A percentile compares a stretch with the other conserved stretches of the same genome.
phyloP scores from a whole-genome alignment of 1,140 invertebrate species.

The Pseudomyrmex concolor region DNA sequence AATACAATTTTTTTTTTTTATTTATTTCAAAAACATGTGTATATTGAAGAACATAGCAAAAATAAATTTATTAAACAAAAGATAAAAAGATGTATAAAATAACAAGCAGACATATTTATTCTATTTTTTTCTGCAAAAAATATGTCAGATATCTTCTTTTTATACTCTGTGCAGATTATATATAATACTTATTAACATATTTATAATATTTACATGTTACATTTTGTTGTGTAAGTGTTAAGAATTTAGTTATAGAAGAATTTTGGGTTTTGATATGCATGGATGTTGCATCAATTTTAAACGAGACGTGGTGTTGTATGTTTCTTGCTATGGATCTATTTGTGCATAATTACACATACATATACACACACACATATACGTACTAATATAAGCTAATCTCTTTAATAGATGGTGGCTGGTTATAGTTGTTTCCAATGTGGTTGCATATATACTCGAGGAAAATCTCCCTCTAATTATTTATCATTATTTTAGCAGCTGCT shows the following conservation, averaged over 20 bases:
- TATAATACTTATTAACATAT: slow-evolving; percentile 13
- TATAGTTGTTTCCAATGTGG: slow-evolving; percentile 70
- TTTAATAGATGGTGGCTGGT: slow-evolving; percentile 79
- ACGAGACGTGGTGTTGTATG: slow-evolving; percentile 27
- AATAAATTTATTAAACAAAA: slow-evolving; percentile 9
- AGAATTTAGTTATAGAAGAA: slow-evolving; percentile 14
- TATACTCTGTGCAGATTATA: not conserved
- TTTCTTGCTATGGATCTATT: slow-evolving; percentile 12
- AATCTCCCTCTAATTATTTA: slow-evolving; percentile 65
- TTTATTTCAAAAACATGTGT: slow-evolving; percentile 18
- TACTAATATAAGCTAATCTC: not conserved
- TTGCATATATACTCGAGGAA: slow-evolving; percentile 66
- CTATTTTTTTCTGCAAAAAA: not conserved
- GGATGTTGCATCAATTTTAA: slow-evolving; percentile 27
- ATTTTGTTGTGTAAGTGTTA: slow-evolving; percentile 40
- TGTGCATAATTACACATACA: not conserved
- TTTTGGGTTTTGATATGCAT: slow-evolving; percentile 35
- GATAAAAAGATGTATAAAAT: slow-evolving; percentile 8
- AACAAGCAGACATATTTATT: slow-evolving; percentile 1
- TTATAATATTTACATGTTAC: slow-evolving; percentile 19
- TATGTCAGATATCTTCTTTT: not conserved
- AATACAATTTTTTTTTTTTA: slow-evolving; percentile 33
- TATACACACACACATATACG: too few species aligned
- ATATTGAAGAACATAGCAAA: not conserved
- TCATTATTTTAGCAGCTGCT: slow-evolving; percentile 70